Conservation (phyloP, 2,888 invertebrate genomes). For the Coelinius sp. region DNA sequence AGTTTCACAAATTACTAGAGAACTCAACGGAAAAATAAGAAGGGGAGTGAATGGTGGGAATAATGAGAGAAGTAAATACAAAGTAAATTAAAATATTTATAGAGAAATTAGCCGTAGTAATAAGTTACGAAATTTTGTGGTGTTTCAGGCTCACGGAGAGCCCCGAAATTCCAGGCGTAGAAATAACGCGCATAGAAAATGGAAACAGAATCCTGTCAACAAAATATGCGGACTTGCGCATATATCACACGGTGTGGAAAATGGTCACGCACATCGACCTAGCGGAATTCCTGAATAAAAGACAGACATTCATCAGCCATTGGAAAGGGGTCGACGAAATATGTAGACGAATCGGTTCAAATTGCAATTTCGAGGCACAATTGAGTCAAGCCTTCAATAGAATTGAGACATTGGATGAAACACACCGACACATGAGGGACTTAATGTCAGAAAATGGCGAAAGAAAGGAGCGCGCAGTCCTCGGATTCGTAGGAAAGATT, state of each 20-base stretch:
- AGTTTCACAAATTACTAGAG: too few relatives aligned
- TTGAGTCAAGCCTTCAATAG: background rate
- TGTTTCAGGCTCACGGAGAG: background rate
- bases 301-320: too few relatives aligned
- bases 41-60: too few relatives aligned
- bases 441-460: background rate
- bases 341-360: background rate
- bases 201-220: background rate
- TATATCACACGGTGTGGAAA: background rate
- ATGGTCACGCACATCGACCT: background rate
- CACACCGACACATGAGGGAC: background rate
- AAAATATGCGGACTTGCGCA: too few relatives aligned
- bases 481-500: background rate
- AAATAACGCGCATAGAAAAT: background rate
- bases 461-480: background rate
- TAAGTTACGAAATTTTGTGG: too few relatives aligned
- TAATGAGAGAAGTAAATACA: too few relatives aligned
- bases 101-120: too few relatives aligned
- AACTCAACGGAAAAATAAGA: too few relatives aligned
- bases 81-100: too few relatives aligned
- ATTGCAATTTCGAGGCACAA: background rate
- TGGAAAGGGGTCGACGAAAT: too few relatives aligned
- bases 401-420: background rate
- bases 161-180: background rate
- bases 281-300: background rate